Percentiles rank a stretch among this genome's conserved stretches.
Evolutionary conservation across 2,888 invertebrate species (phyloP).

Genomic region (Pachycephus smyrnensis): DNA sequence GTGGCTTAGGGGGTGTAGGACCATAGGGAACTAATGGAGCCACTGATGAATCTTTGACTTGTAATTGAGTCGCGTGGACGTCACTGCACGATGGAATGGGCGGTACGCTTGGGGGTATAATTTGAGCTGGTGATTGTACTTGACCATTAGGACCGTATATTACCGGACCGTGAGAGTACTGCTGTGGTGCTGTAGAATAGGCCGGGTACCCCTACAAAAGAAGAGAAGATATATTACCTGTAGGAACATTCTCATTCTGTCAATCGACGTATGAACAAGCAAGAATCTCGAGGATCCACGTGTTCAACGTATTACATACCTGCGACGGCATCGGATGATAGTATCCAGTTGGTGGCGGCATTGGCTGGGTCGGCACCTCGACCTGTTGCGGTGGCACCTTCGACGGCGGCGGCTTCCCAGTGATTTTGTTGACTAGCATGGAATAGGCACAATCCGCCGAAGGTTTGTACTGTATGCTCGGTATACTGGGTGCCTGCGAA

Average conservation of each 20-base stretch:
- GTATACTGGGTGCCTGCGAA: constrained; percentile 72
- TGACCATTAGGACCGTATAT: constrained; percentile 58
- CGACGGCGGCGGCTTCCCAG: constrained; percentile 71
- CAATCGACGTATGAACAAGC: neutral
- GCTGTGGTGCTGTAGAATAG: constrained; percentile 54
- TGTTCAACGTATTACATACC: constrained; percentile 34
- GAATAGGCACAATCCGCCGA: constrained; percentile 90
- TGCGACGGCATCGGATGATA: constrained; percentile 51
- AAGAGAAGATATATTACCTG: neutral
- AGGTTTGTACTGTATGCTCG: constrained; percentile 81
- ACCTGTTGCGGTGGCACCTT: constrained; percentile 42
- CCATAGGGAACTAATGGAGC: constrained; percentile 61
- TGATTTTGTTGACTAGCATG: constrained; percentile 87
- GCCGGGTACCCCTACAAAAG: constrained; percentile 46
- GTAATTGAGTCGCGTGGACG: constrained; percentile 26
- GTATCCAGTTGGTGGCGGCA: constrained; percentile 47
- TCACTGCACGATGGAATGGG: constrained; percentile 19
- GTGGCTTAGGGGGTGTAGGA: constrained; percentile 53
- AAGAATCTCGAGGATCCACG: no score
- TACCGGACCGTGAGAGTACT: constrained; percentile 63
- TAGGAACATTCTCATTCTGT: neutral
- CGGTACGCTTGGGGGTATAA: constrained; percentile 22
- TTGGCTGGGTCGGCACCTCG: constrained; percentile 44
- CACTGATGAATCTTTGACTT: constrained; percentile 41
- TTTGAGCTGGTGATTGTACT: constrained; percentile 35